Base-by-base conservation (phyloP, 2,888 invertebrate genomes). In the Diabrotica balteata region DNA sequence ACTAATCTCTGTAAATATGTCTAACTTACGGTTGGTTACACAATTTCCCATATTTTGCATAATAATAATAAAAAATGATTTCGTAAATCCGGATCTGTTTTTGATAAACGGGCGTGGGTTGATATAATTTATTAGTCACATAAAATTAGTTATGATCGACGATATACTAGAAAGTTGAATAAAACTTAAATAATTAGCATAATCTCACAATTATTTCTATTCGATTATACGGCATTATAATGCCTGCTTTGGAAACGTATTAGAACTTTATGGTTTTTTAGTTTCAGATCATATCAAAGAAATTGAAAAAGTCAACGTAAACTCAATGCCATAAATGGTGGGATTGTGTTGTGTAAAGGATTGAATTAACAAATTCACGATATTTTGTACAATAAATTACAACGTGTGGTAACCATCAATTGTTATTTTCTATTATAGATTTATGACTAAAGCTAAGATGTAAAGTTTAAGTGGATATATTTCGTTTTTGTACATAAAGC, bases 71-170 rank as follows among this genome's bases (percentile, higher is more conserved):
- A 32, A 32, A 32, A 32, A 32, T 2, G 5, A 32, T 32, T 17
- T 32, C 32, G 4, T 47, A 9, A 47, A 10, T 47, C 47, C 47
- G 47, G 8, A 8, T 47, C 47, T 47, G 47, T 47, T 47, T 66
- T 60, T 52, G 11, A 44, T 60, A 44, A 55, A 68, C 67, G 4
- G 51, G 67, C 70, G 70, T 70, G 68, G 70, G 68, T 45, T 65
- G 58, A 50, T 63, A 70, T 67, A 65, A 70, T 67, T 70, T 68
- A 68, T 68, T 63, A 67, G 64, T 50, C 55, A 51, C 54, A 68
- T 66, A 66, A 58, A 63, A 62, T 67, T 67, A 61, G 55, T 68
- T 54, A 70, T 66, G 67, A 59, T 58, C 59, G 49, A 53, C 53
- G 53, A 22, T 57, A 60, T 60, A 47, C 43, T 60, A 66, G 66